Base-by-base conservation (phyloP, 2,113 vertebrate genomes). In the Delphinus delphis region DNA sequence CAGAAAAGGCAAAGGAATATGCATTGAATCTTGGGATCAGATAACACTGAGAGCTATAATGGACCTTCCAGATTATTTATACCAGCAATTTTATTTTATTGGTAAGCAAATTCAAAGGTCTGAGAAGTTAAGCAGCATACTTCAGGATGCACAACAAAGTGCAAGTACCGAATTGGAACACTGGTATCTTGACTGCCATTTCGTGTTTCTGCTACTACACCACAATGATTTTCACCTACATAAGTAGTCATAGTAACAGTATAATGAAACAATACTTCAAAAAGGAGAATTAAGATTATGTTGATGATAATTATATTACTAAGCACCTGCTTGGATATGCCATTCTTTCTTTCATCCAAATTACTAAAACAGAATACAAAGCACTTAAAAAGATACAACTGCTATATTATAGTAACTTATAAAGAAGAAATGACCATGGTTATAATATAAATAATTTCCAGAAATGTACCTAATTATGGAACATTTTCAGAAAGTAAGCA, bases 291-390 rank as follows among this genome's bases (percentile, higher is more conserved):
- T 90, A 90, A 83, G 10, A 83, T 79, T 74, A 77, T 73, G 2
- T 44, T 95, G 76, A 44, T 33, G 36, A 50, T 68, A 70, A 82
- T 87, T 92, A 36, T 55, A 87, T 93, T 92, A 71, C 33, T 88
- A 95, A 79, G 20, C 7, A 92, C 13, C 21, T 80, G n/a, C 65
- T 90, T 76, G 9, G 4, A 68, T 67, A 90, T 76, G 25, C 13
- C 38, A 93, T 65, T 80, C 6, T 86, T 90, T 96, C 44, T 86
- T 81, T 76, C 33, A 81, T 65, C 44, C 44, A 53, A 60, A 80
- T 90, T 91, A 89, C 60, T 93, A 77, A 97, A 91, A 53, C 62
- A 92, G 91, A 94, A 38, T 82, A 88, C 25, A 91, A 82, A 85
- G 20, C 62, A 76, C 13, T 81, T 84, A 88, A 38, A 62, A 8